Evolutionary conservation across 2,797 vertebrate species (phyloP).

Genomic region (Coilia nasus): DNA sequence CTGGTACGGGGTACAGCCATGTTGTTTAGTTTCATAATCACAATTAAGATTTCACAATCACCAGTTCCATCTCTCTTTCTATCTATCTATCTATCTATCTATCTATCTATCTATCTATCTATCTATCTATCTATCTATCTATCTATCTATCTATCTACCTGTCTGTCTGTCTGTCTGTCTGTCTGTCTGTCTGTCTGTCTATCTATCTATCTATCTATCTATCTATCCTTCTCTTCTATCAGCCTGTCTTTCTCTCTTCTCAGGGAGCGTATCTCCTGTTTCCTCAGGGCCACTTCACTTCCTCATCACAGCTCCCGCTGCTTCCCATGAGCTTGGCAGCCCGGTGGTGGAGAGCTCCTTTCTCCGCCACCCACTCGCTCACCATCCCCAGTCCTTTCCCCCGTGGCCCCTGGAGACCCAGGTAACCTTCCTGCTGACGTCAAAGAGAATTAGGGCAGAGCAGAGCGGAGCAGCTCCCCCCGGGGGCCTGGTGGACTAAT

Average conservation of each 20-base stretch:
- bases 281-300: conserved; percentile 76
- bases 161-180: too few relatives aligned
- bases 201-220: too few relatives aligned
- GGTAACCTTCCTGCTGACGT: conserved; percentile 79
- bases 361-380: conserved; percentile 24
- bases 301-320: conserved; percentile 73
- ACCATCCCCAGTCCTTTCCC: conserved; percentile 49
- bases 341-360: conserved; percentile 25
- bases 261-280: conserved; percentile 71
- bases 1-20: too few relatives aligned
- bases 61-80: too few relatives aligned
- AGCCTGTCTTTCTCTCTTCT: conserved; percentile 39
- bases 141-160: too few relatives aligned
- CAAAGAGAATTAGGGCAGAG: conserved; percentile 74
- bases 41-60: too few relatives aligned
- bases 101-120: too few relatives aligned
- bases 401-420: conserved; percentile 48
- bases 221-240: too few relatives aligned
- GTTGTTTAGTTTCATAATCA: too few relatives aligned
- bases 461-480: conserved; percentile 70
- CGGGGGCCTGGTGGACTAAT: conserved; percentile 79
- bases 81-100: too few relatives aligned
- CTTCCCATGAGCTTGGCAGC: conserved; percentile 68
- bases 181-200: too few relatives aligned
- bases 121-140: conserved; percentile 3